Conservation (phyloP, 2,797 vertebrate genomes). For the Acanthopagrus latus region DNA sequence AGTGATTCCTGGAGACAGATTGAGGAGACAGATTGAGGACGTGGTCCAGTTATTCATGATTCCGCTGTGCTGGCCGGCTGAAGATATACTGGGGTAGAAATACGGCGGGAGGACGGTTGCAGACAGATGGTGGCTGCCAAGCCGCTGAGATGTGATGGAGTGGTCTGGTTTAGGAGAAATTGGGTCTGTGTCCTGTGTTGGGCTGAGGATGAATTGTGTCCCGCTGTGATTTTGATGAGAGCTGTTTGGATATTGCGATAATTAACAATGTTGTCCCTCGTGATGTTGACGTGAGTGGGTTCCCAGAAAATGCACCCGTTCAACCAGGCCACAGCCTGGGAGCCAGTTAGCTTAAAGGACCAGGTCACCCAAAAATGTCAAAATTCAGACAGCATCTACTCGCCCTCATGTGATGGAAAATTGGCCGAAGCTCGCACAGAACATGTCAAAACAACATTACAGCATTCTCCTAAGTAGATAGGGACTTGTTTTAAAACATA, state of each 20-base stretch:
- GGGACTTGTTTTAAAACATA: too few species aligned
- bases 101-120: constrained; percentile 24
- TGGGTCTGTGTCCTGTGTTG: background rate
- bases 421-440: too few species aligned
- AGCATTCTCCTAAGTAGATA: too few species aligned
- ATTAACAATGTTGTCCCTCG: background rate
- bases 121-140: constrained; percentile 53
- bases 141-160: constrained; percentile 41
- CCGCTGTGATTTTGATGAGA: background rate
- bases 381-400: too few species aligned
- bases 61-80: constrained; percentile 59
- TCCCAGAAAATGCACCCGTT: background rate
- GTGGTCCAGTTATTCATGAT: constrained; percentile 40
- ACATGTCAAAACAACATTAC: too few species aligned
- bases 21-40: constrained; percentile 60
- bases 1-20: constrained; percentile 48
- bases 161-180: constrained; percentile 21
- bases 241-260: constrained; percentile 8
- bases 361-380: too few species aligned
- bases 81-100: constrained; percentile 42
- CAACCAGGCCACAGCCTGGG: background rate
- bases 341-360: background rate
- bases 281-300: background rate
- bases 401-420: too few species aligned
- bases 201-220: background rate